phyloP scores from a whole-genome alignment of 2,797 vertebrate genomes.

The Lepus townsendii region DNA sequence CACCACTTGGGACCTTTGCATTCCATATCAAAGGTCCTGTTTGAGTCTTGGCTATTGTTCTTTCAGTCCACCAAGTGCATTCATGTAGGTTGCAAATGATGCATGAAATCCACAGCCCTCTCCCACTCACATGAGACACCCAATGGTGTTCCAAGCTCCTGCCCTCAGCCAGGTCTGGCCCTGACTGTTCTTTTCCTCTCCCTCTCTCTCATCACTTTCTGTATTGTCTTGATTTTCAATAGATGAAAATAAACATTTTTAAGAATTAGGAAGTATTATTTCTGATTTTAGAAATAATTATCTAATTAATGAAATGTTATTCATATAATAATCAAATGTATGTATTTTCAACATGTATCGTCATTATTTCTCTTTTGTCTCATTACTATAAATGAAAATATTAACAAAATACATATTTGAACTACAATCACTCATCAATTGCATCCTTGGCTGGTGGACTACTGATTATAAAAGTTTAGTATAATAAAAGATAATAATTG shows the following conservation, averaged over 20 bases:
- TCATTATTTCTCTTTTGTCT: background rate
- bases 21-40: too few relatives aligned
- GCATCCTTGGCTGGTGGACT: background rate
- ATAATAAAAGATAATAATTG: background rate
- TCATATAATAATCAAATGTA: background rate
- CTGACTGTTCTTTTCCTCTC: too few relatives aligned
- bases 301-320: background rate
- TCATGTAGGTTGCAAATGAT: too few relatives aligned
- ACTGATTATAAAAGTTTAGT: background rate
- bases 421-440: background rate
- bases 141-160: too few relatives aligned
- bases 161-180: too few relatives aligned
- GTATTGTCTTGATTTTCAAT: too few relatives aligned
- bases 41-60: too few relatives aligned
- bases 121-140: too few relatives aligned
- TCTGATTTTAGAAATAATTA: background rate
- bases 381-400: slow-evolving; percentile 5
- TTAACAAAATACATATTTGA: background rate
- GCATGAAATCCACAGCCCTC: too few relatives aligned
- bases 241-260: background rate
- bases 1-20: too few relatives aligned
- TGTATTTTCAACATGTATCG: background rate
- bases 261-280: background rate
- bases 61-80: too few relatives aligned
- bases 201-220: too few relatives aligned